Evolutionary conservation across 2,888 invertebrate species (phyloP), one percentile per base, ranked within the genome.

Genomic region (Catocala sponsa): DNA sequence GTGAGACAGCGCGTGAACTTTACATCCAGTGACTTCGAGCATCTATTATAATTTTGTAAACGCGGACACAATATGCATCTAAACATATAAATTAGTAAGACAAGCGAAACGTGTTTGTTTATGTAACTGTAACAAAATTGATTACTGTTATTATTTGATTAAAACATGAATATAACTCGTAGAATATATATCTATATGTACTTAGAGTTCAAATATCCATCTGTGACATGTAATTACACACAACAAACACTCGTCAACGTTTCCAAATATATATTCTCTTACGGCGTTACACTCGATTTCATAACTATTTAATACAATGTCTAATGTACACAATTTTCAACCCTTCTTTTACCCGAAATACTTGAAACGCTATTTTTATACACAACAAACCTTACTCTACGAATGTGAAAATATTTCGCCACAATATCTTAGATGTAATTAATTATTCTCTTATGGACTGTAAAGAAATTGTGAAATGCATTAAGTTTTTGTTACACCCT

Each of bases 391-490:
- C 92, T 93, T 93, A 94, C 51, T 57, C 89, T 93, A 92, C 81
- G 82, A 89, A 91, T 92, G 93, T 92, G 94, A 94, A 94, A 94
- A 93, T 93, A 93, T 92, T 90, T 91, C 86, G 87, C 90, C 91
- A 90, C 88, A 90, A 90, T 90, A 91, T 88, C 90, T 90, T 90
- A 91, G 87, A 87, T 84, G 85, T 90, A 87, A 83, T 81, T 88
- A 84, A 84, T 87, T 88, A 91, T 88, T 88, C 79, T 87, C 88
- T 87, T 91, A 92, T 90, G 91, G 91, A 92, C 92, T 92, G 91
- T 92, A 91, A 91, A 92, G 92, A 92, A 94, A 93, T 86, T 90
- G 92, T 91, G 91, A 94, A 94, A 94, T 94, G 94, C 94, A 94
- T 91, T 90, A 91, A 89, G 90, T 91, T 91, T 90, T 91, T 92